Evolutionary conservation across 2,113 vertebrate genomes (phyloP), one percentile per base, ranked within the genome.

Genomic region (Poicephalus meyeri): DNA sequence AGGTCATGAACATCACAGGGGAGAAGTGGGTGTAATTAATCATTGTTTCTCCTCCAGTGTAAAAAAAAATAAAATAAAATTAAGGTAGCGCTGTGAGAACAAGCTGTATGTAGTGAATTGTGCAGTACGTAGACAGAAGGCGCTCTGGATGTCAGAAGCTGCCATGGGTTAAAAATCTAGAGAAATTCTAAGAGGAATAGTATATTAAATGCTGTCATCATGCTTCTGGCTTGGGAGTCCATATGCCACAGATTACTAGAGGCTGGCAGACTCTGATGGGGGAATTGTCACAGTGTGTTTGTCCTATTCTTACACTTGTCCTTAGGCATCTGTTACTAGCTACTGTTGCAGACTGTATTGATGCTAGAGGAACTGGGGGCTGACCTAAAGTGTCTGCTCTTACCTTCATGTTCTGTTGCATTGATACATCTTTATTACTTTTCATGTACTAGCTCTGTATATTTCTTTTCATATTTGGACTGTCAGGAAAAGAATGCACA

Each of bases 211-310:
- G 56, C 63, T 80, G 24, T 25, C 39, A 8, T 37, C 16, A 0
- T 33, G 16, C n/a, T 58, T 55, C 42, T 55, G 65, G 53, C 39
- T 44, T 5, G 6, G 17, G 24, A 49, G 28, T 16, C 65, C 16
- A 0, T 15, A 7, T 82, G 80, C 60, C 1, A 4, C 49, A 41
- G 50, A 9, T 33, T 28, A 11, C 13, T 28, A 4, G 10, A 3
- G 66, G 26, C 60, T 47, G 76, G 13, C 25, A 77, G 56, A 2
- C 41, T 15, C 0, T 3, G 35, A 2, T 24, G 25, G 41, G 33
- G 42, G 31, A 64, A 24, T 46, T 35, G 52, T 50, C 46, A 9
- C 8, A 11, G 41, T 10, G 2, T 8, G 28, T 25, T 29, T 77
- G 56, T 85, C 41, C 52, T 80, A 10, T 16, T 61, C 87, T 66